Evolutionary conservation across 2,113 vertebrate species (phyloP).

Genomic region (Podiceps cristatus): DNA sequence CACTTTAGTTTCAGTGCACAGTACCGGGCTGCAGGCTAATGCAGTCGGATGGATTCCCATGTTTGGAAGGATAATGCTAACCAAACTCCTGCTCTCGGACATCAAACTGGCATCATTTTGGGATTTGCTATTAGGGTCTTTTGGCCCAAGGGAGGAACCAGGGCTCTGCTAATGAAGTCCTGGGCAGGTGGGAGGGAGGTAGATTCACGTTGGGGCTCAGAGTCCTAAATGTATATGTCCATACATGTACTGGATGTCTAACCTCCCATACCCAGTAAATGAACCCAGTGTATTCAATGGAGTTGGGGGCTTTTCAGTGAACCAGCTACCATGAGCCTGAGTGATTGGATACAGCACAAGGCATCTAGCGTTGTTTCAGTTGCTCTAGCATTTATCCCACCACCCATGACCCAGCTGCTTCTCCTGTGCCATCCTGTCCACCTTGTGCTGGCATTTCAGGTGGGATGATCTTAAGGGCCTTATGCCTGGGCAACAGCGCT

Average conservation of each 20-base stretch:
- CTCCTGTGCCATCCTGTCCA: not conserved
- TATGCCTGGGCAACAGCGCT: not conserved
- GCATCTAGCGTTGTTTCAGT: not conserved
- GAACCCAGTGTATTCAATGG: not conserved
- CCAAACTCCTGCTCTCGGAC: not conserved
- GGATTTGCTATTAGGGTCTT: not conserved
- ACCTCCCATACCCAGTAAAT: not conserved
- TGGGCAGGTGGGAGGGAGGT: not conserved
- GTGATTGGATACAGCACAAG: not conserved
- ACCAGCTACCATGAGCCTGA: not conserved
- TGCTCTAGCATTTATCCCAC: not conserved
- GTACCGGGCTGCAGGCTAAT: not conserved
- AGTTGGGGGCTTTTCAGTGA: not conserved
- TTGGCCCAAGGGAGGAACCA: not conserved
- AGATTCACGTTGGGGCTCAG: not conserved
- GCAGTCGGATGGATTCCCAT: fast-evolving
- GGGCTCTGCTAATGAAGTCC: not conserved
- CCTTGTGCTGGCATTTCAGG: not conserved
- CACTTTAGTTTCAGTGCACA: not conserved
- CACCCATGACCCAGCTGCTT: not conserved
- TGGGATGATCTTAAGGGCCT: not conserved
- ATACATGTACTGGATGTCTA: fast-evolving
- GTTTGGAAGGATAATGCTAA: not conserved
- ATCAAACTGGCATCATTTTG: not conserved
- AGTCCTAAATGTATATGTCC: not conserved